Percentiles rank a stretch among this genome's conserved stretches.
phyloP scores from a whole-genome alignment of 2,888 invertebrate genomes.

The Lycia hirtaria region DNA sequence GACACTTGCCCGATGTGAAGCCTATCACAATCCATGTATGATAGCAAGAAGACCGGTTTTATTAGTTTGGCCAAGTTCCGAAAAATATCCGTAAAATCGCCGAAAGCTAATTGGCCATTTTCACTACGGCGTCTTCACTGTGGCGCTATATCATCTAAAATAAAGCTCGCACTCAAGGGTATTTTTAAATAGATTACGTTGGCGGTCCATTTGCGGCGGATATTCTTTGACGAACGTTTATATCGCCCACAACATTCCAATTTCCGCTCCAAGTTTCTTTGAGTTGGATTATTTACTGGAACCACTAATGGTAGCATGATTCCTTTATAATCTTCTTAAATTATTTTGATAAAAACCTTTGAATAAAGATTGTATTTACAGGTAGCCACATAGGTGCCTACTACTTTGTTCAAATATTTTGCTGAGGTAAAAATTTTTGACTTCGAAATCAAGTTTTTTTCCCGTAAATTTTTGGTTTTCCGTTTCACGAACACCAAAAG shows the following conservation, averaged over 20 bases:
- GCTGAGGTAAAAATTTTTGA: no score
- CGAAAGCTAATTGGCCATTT: conserved; percentile 7
- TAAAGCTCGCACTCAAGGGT: conserved; percentile 29
- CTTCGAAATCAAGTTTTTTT: no score
- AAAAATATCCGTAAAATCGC: not conserved
- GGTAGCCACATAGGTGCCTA: no score
- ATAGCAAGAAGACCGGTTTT: not conserved
- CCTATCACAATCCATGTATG: not conserved
- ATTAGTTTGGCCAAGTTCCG: not conserved
- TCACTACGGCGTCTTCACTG: not conserved
- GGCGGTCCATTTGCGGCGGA: conserved; percentile 44
- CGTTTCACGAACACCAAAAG: no score
- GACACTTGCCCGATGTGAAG: no score
- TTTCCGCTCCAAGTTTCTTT: conserved; percentile 51
- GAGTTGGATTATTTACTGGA: conserved; percentile 40
- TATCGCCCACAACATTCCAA: conserved; percentile 45
- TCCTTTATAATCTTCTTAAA: not conserved
- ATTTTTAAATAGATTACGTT: conserved; percentile 44
- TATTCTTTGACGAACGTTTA: conserved; percentile 46
- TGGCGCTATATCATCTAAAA: conserved; percentile 9
- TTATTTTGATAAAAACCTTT: not conserved
- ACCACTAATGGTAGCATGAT: conserved; percentile 3
- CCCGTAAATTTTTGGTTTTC: no score
- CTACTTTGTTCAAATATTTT: no score
- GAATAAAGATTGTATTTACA: no score